Percentiles rank a stretch among this genome's conserved stretches.
These are phyloP conservation scores for Caiman crocodilus DNA, from an alignment of 2,797 vertebrate genomes.

Conservation along the genomic window DNA sequence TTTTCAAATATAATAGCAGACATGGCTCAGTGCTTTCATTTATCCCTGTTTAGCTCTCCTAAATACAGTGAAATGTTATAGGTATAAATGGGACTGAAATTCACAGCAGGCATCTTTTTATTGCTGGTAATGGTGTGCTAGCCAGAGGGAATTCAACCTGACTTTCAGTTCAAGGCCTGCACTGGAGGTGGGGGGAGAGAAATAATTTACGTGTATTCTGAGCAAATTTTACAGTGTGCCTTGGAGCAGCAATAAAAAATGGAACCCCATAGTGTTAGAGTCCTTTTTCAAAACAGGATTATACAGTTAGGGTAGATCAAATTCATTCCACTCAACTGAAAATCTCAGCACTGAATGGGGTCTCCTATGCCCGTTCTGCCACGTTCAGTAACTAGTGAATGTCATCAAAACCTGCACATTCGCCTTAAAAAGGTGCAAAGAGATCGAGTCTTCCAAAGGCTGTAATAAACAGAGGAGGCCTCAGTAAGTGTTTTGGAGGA, in stretches of 20 bases:
- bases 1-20: neutral
- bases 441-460: neutral
- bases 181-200: neutral
- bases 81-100: neutral
- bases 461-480: neutral
- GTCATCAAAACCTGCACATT: neutral
- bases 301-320: neutral
- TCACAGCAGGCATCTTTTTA: neutral
- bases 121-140: neutral
- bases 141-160: neutral
- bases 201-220: neutral
- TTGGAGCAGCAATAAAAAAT: neutral
- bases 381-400: neutral
- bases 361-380: neutral
- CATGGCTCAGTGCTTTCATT: neutral
- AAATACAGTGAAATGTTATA: neutral
- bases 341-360: neutral
- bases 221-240: neutral
- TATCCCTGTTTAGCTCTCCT: neutral
- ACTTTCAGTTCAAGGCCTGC: neutral
- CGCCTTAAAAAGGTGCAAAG: neutral
- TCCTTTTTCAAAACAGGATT: neutral
- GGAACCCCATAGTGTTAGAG: neutral
- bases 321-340: neutral
- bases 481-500: neutral